Evolutionary conservation across 2,888 invertebrate species (phyloP).

Genomic region (Eupithecia pulchellata): DNA sequence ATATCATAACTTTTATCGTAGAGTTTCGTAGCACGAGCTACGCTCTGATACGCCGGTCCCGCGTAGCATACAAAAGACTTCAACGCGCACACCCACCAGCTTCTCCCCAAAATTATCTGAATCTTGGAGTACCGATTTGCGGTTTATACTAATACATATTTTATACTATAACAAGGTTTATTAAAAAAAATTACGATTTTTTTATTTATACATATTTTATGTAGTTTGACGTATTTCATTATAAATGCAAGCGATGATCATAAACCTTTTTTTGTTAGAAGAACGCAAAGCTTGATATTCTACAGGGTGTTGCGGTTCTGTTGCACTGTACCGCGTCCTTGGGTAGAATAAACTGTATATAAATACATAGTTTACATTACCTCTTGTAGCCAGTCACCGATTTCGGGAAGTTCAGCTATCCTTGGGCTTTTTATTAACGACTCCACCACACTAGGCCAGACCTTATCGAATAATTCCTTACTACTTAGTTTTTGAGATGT

Average conservation of each 20-base stretch:
- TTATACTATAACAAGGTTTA: too few species aligned
- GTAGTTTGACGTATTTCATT: too few species aligned
- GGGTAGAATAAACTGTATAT: too few species aligned
- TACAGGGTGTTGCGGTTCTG: too few species aligned
- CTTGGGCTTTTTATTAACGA: background rate
- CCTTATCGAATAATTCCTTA: background rate
- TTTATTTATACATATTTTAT: too few species aligned
- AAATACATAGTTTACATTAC: background rate
- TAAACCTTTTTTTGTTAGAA: too few species aligned
- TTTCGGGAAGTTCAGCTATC: background rate
- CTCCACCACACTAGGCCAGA: background rate
- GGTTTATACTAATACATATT: background rate
- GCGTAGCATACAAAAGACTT: constrained; percentile 1
- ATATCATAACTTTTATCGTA: background rate
- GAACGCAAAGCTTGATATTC: too few species aligned
- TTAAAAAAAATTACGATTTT: too few species aligned
- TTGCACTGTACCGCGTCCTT: too few species aligned
- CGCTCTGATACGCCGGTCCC: background rate
- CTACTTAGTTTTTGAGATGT: background rate
- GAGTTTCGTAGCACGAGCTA: background rate
- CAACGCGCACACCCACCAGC: background rate
- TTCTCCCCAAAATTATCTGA: background rate
- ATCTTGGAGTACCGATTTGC: too few species aligned
- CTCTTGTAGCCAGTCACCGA: background rate
- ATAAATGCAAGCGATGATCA: too few species aligned